Base-by-base conservation (phyloP, 2,888 invertebrate species). In the Tetropium fuscum region DNA sequence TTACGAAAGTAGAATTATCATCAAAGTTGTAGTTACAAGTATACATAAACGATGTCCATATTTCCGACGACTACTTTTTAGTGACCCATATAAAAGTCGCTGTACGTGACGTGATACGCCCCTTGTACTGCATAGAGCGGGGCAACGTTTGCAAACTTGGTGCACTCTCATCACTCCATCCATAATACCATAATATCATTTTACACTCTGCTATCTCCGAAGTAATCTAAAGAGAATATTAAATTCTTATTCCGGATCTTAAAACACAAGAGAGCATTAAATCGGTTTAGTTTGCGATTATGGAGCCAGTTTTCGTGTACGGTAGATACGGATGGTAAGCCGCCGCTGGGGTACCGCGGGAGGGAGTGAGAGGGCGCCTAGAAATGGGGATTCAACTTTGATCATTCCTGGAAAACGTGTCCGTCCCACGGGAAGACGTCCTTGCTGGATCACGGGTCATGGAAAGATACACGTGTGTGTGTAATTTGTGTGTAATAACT, bases 191-290 rank as follows among this genome's bases (percentile, higher is more conserved):
- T 36, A 36, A 36, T 48, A 36, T 36, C 48, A 36, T 48, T 36
- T 36, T 36, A 48, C 48, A 36, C 36, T 36, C 15, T 36, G 36
- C 48, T 22, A 36, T 48, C 48, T 25, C 22, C 38, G 34, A 56
- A 47, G 56, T 53, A 56, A 56, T 60, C 60, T 53, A 56, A 60
- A 60, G 56, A 48, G 53, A 60, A 60, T 60, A 60, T 60, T 60
- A 60, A 60, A 60, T 60, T 60, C 56, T 43, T 56, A 19, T 47
- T 58, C 43, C 36, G 36, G 36, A 36, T 36, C 36, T 47, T 48
- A 54, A 54, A 27, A 54, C 54, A 54, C 45, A 45, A 19, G 44
- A 44, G 54, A 32, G 54, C 54, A 54, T 54, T 55, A 47, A 55
- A 55, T 55, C 47, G 55, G 55, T 55, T 55, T 47, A 55, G 55